Conservation (phyloP, 2,113 vertebrate genomes). For the Aldabrachelys gigantea region DNA sequence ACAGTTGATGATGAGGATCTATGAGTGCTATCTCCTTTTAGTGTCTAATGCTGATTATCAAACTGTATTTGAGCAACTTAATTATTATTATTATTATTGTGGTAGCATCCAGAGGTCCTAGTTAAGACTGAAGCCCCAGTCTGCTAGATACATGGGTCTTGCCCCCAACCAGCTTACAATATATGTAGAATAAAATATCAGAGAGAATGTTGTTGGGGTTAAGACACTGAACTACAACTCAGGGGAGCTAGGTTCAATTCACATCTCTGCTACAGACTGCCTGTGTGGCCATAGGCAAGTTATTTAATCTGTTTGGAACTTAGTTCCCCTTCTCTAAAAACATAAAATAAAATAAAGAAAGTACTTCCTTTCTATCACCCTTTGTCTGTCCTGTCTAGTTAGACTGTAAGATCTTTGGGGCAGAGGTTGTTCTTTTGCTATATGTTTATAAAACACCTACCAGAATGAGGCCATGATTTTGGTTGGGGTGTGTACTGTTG, state of each 20-base stretch:
- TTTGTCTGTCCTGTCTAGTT: not conserved
- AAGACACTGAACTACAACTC: not conserved
- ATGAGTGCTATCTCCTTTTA: not conserved
- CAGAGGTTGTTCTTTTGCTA: not conserved
- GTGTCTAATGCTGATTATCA: not conserved
- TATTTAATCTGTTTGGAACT: not conserved
- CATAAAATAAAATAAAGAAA: not conserved
- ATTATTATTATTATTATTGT: constrained; percentile 39
- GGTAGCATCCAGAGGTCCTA: constrained; percentile 15
- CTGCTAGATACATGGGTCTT: constrained; percentile 35
- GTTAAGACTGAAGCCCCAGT: not conserved
- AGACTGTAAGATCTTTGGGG: not conserved
- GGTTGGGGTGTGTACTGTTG: constrained; percentile 4
- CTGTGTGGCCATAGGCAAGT: not conserved
- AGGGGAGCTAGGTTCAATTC: not conserved
- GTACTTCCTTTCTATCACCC: not conserved
- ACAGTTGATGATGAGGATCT: constrained; percentile 3
- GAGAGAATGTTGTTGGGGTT: not conserved
- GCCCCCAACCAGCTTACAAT: constrained; percentile 6
- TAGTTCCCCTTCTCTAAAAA: not conserved
- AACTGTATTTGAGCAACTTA: constrained; percentile 8
- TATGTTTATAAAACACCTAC: not conserved
- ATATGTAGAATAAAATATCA: not conserved
- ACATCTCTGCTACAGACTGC: not conserved
- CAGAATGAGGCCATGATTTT: not conserved